Conservation (phyloP, 2,113 vertebrate species). For the Macroglossus sobrinus region DNA sequence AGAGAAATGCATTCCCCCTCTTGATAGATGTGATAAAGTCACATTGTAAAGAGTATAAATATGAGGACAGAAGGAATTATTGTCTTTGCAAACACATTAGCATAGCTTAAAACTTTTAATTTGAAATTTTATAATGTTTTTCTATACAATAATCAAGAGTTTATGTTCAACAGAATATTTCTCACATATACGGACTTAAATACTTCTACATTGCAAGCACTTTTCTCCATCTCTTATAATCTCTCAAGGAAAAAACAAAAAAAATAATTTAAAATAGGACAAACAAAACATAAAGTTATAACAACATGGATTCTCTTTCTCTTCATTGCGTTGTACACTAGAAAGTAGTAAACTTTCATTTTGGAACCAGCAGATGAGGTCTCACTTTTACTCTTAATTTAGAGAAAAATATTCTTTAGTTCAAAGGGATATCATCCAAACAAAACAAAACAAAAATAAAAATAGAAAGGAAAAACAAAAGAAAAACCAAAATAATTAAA, state of each 20-base stretch:
- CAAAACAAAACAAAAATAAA: too few species aligned
- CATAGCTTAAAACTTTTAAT: background rate
- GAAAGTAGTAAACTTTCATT: background rate
- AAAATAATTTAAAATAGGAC: background rate
- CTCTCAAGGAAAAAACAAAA: background rate
- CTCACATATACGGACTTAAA: background rate
- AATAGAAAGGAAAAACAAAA: too few species aligned
- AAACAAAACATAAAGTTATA: background rate
- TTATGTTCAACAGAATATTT: background rate
- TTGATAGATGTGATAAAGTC: background rate
- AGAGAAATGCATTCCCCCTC: background rate
- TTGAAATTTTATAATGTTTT: background rate
- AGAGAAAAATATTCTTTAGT: background rate
- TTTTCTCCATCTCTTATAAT: background rate
- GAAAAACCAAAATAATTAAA: too few species aligned
- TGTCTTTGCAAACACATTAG: background rate
- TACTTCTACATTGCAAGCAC: background rate
- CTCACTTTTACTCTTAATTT: background rate
- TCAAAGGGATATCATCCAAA: background rate
- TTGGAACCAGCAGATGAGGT: background rate
- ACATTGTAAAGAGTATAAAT: background rate
- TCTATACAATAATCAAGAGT: background rate
- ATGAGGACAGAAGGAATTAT: background rate
- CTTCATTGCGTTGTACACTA: background rate
- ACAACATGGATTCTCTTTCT: background rate